A percentile compares a stretch with the other conserved stretches of the same genome.
These are phyloP conservation scores for Darevskia mixta DNA, from an alignment of 2,797 vertebrate genomes.

Conservation along the genomic window DNA sequence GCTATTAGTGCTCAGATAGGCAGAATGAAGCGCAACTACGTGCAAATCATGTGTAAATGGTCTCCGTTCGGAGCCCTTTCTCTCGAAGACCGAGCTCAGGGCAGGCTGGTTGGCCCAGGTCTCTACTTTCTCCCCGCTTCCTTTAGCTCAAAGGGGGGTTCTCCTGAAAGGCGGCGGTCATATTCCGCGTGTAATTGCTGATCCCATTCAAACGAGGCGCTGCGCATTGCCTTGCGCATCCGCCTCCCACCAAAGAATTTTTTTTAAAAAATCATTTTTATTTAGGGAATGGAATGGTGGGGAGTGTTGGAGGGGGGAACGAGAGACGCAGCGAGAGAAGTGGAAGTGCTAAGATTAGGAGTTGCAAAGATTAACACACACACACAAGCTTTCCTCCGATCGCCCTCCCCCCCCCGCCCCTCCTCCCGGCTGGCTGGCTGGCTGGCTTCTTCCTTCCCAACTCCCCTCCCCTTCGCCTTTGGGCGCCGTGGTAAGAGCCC, in stretches of 20 bases:
- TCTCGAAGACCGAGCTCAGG: conserved; percentile 79
- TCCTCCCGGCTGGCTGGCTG: background rate
- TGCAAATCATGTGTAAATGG: conserved; percentile 85
- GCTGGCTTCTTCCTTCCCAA: background rate
- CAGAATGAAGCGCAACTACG: conserved; percentile 82
- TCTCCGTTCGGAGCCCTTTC: conserved; percentile 82
- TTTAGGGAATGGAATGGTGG: background rate
- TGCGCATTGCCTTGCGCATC: conserved; percentile 87
- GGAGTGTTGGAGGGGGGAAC: conserved; percentile 56
- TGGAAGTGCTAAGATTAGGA: conserved; percentile 77
- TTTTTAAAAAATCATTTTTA: conserved; percentile 70
- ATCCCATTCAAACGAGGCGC: conserved; percentile 92
- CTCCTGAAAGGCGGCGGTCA: conserved; percentile 92
- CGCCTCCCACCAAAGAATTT: conserved; percentile 61
- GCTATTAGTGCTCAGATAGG: conserved; percentile 82
- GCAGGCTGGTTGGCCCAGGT: conserved; percentile 78
- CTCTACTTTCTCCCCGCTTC: conserved; percentile 83
- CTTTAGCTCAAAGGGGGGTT: conserved; percentile 76
- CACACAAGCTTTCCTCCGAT: background rate
- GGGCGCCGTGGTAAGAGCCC: conserved; percentile 95
- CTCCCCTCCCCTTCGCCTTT: conserved; percentile 81
- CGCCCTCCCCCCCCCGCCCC: background rate
- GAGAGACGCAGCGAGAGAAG: conserved; percentile 57
- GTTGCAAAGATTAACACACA: conserved; percentile 74
- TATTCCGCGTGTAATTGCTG: conserved; percentile 94